Evolutionary conservation across 2,113 vertebrate genomes (phyloP).

Genomic region (Aix galericulata): DNA sequence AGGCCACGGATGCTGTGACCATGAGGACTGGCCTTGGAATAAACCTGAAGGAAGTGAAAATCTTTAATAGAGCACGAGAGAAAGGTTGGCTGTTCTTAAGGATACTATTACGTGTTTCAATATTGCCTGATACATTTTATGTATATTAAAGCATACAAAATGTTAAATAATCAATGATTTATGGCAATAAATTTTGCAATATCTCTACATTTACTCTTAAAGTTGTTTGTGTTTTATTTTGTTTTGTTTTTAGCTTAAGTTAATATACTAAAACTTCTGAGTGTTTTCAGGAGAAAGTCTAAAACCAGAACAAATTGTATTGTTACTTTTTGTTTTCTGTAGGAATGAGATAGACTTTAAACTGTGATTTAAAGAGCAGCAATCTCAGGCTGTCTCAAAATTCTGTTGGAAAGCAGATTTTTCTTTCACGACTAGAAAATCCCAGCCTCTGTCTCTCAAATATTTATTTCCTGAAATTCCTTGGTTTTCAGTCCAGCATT

Average conservation of each 20-base stretch:
- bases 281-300: not conserved
- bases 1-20: conserved; percentile 88
- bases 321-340: not conserved
- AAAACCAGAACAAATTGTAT: not conserved
- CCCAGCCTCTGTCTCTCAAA: not conserved
- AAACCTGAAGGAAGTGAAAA: conserved; percentile 96
- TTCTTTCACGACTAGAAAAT: not conserved
- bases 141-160: not conserved
- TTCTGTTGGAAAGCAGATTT: not conserved
- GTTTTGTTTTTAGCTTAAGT: not conserved
- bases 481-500: not conserved
- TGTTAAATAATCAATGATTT: not conserved
- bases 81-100: conserved; percentile 87
- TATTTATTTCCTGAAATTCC: not conserved
- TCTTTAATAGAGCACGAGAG: conserved; percentile 95
- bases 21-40: conserved; percentile 95
- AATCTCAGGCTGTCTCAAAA: not conserved
- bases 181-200: not conserved
- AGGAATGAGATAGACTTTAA: not conserved
- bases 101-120: conserved; percentile 58
- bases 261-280: not conserved
- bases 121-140: conserved; percentile 8
- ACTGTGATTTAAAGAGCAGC: not conserved
- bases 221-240: too few relatives aligned
- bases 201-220: not conserved